Evolutionary conservation across 2,797 vertebrate species (phyloP), one percentile per base, ranked within the genome.

Genomic region (Heterohyrax brucei): DNA sequence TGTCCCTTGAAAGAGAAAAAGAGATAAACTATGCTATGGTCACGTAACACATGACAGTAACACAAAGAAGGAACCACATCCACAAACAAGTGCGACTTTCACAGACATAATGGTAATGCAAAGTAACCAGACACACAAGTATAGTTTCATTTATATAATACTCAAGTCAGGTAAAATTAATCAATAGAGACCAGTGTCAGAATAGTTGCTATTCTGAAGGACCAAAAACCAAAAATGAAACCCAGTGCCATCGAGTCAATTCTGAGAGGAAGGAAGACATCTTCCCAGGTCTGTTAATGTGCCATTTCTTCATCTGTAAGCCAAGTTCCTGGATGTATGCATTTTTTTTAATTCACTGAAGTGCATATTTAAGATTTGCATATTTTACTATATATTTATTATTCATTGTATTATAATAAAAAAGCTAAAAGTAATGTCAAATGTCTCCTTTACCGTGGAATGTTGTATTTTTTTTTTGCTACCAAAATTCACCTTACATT

Each of bases 311-410:
- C 88, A 95, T 80, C 86, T 94, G 79, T 59, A 70, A 46, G 70
- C 76, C 59, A 72, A 96, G 95, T 80, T n/a, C 61, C 76, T 75
- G 93, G 66, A 48, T 83, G 72, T 39, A 72, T 80, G 95, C 89
- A 94, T 91, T 95, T 95, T 96, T 96, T 59, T 96, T 96, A 96
- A 95, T 96, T 92, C 84, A 96, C 91, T 77, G 84, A 92, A 53
- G 59, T 89, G 76, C 61, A 77, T 72, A 91, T 91, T 97, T 94
- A 94, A 95, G 89, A 93, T 92, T 53, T 84, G 83, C 93, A 66
- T 77, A 89, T 78, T 91, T 96, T 68, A 75, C 93, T 9, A n/a
- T 16, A 24, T 56, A 96, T 95, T 44, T 80, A 95, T 97, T 95
- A 97, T 96, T 96, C 89, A 97, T 96, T 89, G 62, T 33, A 50